Evolutionary conservation across 2,113 vertebrate genomes (phyloP), one percentile per base, ranked within the genome.

Genomic region (Abramis brama): DNA sequence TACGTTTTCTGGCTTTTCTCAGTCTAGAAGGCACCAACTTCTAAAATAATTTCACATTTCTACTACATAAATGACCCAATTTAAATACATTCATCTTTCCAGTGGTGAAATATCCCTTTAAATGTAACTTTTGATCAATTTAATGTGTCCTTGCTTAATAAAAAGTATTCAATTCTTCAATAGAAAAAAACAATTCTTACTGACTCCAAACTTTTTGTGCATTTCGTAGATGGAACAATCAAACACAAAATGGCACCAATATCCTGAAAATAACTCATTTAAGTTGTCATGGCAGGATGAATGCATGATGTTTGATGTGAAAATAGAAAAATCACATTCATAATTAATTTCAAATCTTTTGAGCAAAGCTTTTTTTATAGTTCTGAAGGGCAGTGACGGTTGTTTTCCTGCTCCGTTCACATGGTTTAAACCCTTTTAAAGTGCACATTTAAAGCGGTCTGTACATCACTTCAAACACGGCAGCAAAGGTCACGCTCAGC

Each of bases 311-410:
- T 43, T 71, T 0, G 36, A 4, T 43, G 43, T 73, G 43, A 43
- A 43, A 73, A 43, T n/a, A 73, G 70, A 71, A 43, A 71, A 43
- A 70, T 57, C 55, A 57, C 30, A 33, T 39, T 70, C 66, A 70
- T 70, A 70, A 23, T 71, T 71, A 10, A 39, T 39, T 70, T 39
- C 19, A 39, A 9, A 70, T 36, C 66, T 36, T 70, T 70, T 70
- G 33, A 71, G 39, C 33, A 39, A 39, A 70, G 36, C 30, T 5
- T 25, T 62, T 62, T 62, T 25, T 25, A 62, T 25, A 62, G 4
- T 62, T 25, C 59, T 62, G n/a, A 71, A n/a, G 68, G 33, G 21
- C 21, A 23, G 36, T 71, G 68, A 5, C 5, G 10, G 36, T 43
- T n/a, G 36, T n/a, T 73, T 73, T 73, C 66, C 68, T 59, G n/a